Evolutionary conservation across 2,888 invertebrate genomes (phyloP), one percentile per base, ranked within the genome.

Genomic region (Azorinus chamasolen): DNA sequence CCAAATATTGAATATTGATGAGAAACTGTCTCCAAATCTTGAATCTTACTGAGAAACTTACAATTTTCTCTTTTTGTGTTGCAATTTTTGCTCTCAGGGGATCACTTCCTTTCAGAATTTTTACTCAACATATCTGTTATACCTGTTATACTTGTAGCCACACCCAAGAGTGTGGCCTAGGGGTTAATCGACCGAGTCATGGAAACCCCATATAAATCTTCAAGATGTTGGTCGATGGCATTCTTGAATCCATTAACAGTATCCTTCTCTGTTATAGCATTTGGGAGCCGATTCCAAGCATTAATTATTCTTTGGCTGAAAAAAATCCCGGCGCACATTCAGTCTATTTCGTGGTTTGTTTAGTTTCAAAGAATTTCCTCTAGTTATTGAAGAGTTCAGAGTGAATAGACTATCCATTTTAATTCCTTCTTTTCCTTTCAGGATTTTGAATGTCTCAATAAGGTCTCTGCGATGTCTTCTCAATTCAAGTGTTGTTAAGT

Each of bases 361-460:
- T n/a, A 59, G 20, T 20, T 59, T 59, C 10, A 59, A 20, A 46
- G 59, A 59, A 46, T 59, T 59, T 27, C 59, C 59, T 46, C 59
- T 59, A 2, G 59, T 59, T 14, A 25, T 14, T 18, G 59, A 59
- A 14, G 27, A 16, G 25, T 59, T 46, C 1, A 43, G 18, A 6
- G 12, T 1, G 20, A 62, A 62, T 14, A 62, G 37, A 55, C 39
- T 20, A 20, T 39, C 39, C 25, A 16, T 4, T 20, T 25, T 8
- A 39, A 62, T 62, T 1, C 61, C 20, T 39, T 62, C 61, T 37
- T 16, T 20, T 48, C 37, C 61, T 37, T 48, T 62, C 8, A 62
- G 32, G 5, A 62, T 62, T 37, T 62, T 50, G 24, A 50, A 61
- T 48, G 61, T 61, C 24, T 61, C 61, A 48, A 61, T 61, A 3